These are phyloP conservation scores for Cacatua alba DNA, from an alignment of 2,113 vertebrate species.

Conservation along the genomic window DNA sequence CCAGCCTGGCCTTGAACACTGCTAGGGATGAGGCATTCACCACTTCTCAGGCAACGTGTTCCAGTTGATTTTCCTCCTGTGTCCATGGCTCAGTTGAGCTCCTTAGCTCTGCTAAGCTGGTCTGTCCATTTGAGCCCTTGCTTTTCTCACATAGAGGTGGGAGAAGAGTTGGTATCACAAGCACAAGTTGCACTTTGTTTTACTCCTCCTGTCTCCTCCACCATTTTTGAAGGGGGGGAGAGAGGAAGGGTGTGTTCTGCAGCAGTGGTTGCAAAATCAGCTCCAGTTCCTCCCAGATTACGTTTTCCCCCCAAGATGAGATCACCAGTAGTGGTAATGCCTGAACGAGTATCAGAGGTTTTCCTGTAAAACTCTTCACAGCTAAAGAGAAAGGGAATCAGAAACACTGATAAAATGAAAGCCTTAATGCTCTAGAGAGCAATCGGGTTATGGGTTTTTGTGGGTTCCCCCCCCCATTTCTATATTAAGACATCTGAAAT, in stretches of 20 bases:
- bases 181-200: neutral
- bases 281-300: neutral
- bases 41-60: neutral
- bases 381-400: neutral
- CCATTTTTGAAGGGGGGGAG: neutral
- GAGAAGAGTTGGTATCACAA: neutral
- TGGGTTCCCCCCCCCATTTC: neutral
- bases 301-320: neutral
- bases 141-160: neutral
- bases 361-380: neutral
- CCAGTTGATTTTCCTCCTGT: neutral
- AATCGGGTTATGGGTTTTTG: neutral
- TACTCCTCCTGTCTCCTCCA: neutral
- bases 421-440: neutral
- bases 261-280: neutral
- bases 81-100: neutral
- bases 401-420: neutral
- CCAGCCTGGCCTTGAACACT: neutral
- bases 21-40: neutral
- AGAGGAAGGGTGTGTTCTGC: neutral
- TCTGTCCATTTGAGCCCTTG: neutral
- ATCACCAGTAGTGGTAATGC: neutral
- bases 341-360: neutral
- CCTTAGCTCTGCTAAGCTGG: neutral
- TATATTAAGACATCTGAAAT: neutral